Evolutionary conservation across 2,888 invertebrate genomes (phyloP).

Genomic region (Sylvicola fuscatus): DNA sequence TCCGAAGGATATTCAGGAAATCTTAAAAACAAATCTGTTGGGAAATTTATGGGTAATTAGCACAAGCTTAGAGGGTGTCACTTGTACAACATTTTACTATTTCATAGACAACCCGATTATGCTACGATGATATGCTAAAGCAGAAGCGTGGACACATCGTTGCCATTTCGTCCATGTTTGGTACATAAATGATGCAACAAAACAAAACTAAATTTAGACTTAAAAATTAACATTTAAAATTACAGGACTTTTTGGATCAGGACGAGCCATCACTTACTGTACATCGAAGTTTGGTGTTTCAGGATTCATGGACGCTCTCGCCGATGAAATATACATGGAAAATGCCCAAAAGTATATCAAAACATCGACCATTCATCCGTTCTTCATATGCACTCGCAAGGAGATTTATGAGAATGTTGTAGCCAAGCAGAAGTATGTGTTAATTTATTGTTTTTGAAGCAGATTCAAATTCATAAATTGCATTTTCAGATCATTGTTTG

Average conservation of each 20-base stretch:
- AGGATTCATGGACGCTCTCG: constrained; percentile 21
- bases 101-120: constrained; percentile 13
- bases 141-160: constrained; percentile 26
- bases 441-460: no score
- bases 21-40: constrained; percentile 25
- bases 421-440: no score
- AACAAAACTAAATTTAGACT: no score
- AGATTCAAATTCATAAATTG: no score
- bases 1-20: constrained; percentile 22
- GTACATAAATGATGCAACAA: no score
- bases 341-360: constrained; percentile 19
- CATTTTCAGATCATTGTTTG: no score
- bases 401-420: constrained; percentile 8
- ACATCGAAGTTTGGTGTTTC: constrained; percentile 27
- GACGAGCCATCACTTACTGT: constrained; percentile 21
- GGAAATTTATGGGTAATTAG: constrained; percentile 25
- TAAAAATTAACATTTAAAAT: no score
- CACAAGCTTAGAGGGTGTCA: no score
- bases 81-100: no score
- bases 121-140: constrained; percentile 25
- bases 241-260: no score
- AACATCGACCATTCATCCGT: constrained; percentile 24
- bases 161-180: constrained; percentile 24
- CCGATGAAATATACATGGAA: constrained; percentile 20
- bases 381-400: constrained; percentile 23